Conservation (phyloP, 37 sponge, comb jelly and placozoan genomes). For the Chondrosia reniformis region DNA sequence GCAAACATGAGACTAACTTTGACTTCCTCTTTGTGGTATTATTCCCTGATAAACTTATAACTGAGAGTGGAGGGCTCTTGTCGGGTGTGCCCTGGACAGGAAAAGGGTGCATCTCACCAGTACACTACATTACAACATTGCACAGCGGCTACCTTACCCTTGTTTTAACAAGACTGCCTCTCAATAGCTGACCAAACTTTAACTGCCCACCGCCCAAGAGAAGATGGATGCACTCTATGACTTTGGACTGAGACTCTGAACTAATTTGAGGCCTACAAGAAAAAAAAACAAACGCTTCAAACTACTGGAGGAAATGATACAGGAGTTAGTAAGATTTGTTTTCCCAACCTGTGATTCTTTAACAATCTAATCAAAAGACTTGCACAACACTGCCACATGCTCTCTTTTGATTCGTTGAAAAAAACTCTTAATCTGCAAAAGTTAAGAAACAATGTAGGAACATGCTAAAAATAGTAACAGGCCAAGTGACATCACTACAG, state of each 20-base stretch:
- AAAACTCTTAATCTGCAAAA: slow-evolving; percentile 44
- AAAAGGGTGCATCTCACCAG: too few species aligned
- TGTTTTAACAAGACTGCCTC: slow-evolving; percentile 50
- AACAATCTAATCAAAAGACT: slow-evolving; percentile 65
- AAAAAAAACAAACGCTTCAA: not conserved
- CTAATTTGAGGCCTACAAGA: slow-evolving; percentile 30
- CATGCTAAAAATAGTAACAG: not conserved
- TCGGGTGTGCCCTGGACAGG: too few species aligned
- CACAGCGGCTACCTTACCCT: too few species aligned
- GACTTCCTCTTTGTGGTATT: too few species aligned
- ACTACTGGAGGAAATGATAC: not conserved
- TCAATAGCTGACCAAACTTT: slow-evolving; percentile 71
- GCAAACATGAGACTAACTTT: too few species aligned
- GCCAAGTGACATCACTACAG: not conserved
- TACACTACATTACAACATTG: too few species aligned
- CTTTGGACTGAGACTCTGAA: slow-evolving; percentile 43
- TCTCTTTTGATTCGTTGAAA: slow-evolving; percentile 27
- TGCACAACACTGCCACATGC: slow-evolving; percentile 64
- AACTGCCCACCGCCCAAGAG: slow-evolving; percentile 61
- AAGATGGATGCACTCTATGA: slow-evolving; percentile 52
- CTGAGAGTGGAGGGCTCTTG: too few species aligned
- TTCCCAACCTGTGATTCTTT: slow-evolving; percentile 50
- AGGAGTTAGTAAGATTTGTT: not conserved
- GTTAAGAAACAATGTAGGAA: not conserved
- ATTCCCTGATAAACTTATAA: too few species aligned